Percentiles rank a stretch among this genome's conserved stretches.
phyloP scores from a whole-genome alignment of 2,888 invertebrate genomes.

The Pegoplata infirma region DNA sequence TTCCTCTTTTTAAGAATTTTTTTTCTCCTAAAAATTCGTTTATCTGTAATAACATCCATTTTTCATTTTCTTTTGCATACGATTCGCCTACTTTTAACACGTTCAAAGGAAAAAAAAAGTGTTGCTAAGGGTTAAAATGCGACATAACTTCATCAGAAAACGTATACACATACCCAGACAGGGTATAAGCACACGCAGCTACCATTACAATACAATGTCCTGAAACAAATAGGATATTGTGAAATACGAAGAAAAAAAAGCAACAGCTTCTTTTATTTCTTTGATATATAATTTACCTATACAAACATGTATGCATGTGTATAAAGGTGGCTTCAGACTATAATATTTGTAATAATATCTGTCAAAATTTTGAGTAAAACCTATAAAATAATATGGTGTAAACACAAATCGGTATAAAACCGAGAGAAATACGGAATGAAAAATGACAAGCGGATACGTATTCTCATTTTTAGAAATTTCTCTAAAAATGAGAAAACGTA shows the following conservation, averaged over 20 bases:
- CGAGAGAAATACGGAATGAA: too few relatives aligned
- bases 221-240: not conserved
- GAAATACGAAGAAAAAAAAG: not conserved
- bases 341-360: too few relatives aligned
- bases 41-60: slow-evolving; percentile 8
- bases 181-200: not conserved
- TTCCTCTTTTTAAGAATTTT: not conserved
- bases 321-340: too few relatives aligned
- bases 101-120: not conserved
- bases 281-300: slow-evolving; percentile 2
- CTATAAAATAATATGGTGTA: too few relatives aligned
- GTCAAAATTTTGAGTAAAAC: too few relatives aligned
- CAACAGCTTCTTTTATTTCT: slow-evolving; percentile 38
- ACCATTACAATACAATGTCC: not conserved
- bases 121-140: slow-evolving; percentile 35
- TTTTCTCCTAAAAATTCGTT: not conserved
- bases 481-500: too few relatives aligned
- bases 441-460: too few relatives aligned
- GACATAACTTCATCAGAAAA: slow-evolving; percentile 26
- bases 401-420: too few relatives aligned
- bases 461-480: too few relatives aligned
- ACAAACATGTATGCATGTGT: not conserved
- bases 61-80: not conserved
- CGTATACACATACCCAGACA: not conserved
- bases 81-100: not conserved